A percentile compares a stretch with the other conserved stretches of the same genome.
Evolutionary conservation across 2,797 vertebrate genomes (phyloP).

Genomic region (Orestias chungarensis): DNA sequence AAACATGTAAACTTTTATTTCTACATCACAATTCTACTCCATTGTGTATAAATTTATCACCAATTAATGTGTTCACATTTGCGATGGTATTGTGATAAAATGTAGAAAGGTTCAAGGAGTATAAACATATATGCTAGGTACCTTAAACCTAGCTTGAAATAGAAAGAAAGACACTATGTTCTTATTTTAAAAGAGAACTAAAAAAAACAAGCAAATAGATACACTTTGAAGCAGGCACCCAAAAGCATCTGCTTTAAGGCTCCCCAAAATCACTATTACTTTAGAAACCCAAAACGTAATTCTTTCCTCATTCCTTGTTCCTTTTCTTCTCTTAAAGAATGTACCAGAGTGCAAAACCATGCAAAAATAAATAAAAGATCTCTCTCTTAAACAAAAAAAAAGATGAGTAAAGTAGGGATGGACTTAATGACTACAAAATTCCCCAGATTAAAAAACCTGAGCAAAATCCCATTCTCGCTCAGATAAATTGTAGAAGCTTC

Average conservation of each 20-base stretch:
- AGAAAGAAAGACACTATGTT: slow-evolving; percentile 47
- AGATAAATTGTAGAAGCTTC: slow-evolving; percentile 73
- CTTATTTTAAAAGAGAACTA: slow-evolving; percentile 54
- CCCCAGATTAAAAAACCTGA: slow-evolving; percentile 78
- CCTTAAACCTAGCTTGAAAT: not conserved
- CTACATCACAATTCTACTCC: not conserved
- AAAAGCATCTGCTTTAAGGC: slow-evolving; percentile 68
- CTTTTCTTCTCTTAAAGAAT: slow-evolving; percentile 40
- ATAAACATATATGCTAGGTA: slow-evolving; percentile 12
- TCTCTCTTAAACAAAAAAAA: slow-evolving; percentile 63
- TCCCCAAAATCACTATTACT: slow-evolving; percentile 64
- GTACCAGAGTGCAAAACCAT: slow-evolving; percentile 44
- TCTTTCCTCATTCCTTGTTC: slow-evolving; percentile 58
- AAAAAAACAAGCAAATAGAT: slow-evolving; percentile 58
- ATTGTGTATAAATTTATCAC: not conserved
- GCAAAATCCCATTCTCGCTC: slow-evolving; percentile 78
- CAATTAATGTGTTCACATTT: not conserved
- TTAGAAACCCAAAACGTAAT: slow-evolving; percentile 53
- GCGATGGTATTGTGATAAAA: not conserved
- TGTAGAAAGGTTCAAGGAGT: not conserved
- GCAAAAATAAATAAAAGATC: slow-evolving; percentile 69
- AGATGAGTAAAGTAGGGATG: slow-evolving; percentile 58
- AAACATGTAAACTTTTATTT: not conserved
- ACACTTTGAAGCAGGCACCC: slow-evolving; percentile 60
- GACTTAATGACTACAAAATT: slow-evolving; percentile 71